Evolutionary conservation across 2,888 invertebrate genomes (phyloP).

Genomic region (Gastrophysa polygoni): DNA sequence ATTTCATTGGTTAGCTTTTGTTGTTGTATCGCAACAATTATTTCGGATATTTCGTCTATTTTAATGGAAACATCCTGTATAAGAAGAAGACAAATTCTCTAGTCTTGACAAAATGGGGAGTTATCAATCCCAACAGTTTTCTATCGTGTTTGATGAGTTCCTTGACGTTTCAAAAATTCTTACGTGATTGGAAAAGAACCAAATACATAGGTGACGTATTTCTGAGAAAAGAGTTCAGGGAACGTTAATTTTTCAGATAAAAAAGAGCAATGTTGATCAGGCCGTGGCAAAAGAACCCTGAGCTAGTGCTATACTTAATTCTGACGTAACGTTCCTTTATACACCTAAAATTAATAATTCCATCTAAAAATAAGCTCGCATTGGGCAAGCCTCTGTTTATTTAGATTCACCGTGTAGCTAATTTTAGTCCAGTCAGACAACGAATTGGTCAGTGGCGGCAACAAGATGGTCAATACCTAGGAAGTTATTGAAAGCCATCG

Average conservation of each 20-base stretch:
- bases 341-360: conserved; percentile 43
- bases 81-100: too few species aligned
- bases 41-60: too few species aligned
- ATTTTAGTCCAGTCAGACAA: conserved; percentile 35
- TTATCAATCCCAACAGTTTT: too few species aligned
- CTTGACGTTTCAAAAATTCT: too few species aligned
- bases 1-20: too few species aligned
- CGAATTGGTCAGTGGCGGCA: conserved; percentile 29
- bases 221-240: too few species aligned
- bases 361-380: conserved; percentile 37
- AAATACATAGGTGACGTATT: too few species aligned
- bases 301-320: conserved; percentile 24
- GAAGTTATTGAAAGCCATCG: not conserved
- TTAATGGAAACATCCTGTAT: too few species aligned
- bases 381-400: conserved; percentile 39
- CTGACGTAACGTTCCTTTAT: conserved; percentile 39
- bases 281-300: conserved; percentile 8
- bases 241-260: not conserved
- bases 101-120: too few species aligned
- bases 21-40: too few species aligned
- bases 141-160: too few species aligned
- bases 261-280: not conserved
- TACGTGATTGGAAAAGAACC: too few species aligned
- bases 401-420: conserved; percentile 33
- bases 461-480: conserved; percentile 22